A percentile compares a stretch with the other conserved stretches of the same genome.
Conservation (phyloP, 2,888 invertebrate species). For the Heteromurus nitidus region DNA sequence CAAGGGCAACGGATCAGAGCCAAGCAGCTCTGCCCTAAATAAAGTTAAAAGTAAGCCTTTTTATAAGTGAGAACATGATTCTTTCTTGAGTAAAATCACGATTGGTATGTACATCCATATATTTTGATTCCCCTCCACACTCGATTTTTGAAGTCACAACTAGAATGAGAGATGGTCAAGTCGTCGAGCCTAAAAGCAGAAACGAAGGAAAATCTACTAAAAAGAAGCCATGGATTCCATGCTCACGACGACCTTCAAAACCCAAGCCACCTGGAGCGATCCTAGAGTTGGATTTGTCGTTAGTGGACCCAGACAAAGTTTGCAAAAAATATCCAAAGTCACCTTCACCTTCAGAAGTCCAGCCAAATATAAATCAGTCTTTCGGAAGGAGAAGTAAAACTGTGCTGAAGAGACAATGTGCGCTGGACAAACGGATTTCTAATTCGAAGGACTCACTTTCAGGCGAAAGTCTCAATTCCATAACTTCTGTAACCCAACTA, state of each 20-base stretch:
- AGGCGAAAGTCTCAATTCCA: conserved; percentile 47
- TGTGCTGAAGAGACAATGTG: conserved; percentile 40
- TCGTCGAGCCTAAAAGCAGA: too few relatives aligned
- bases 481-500: conserved; percentile 49
- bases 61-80: too few relatives aligned
- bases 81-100: too few relatives aligned
- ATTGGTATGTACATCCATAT: too few relatives aligned
- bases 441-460: conserved; percentile 42
- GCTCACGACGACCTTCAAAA: conserved; percentile 20
- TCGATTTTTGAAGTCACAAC: too few relatives aligned
- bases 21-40: too few relatives aligned
- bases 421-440: conserved; percentile 32
- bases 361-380: neutral
- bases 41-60: too few relatives aligned
- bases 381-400: conserved; percentile 24
- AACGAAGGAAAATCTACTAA: too few relatives aligned
- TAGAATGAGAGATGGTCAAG: too few relatives aligned
- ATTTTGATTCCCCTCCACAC: too few relatives aligned
- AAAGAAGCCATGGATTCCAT: conserved; percentile 43
- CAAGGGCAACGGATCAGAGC: too few relatives aligned
- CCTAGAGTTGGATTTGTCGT: conserved; percentile 25
- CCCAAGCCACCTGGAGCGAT: conserved; percentile 30
- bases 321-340: conserved; percentile 38
- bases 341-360: neutral
- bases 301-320: conserved; percentile 17